Base-by-base conservation (phyloP, 2,113 vertebrate species). In the Pluvialis apricaria region DNA sequence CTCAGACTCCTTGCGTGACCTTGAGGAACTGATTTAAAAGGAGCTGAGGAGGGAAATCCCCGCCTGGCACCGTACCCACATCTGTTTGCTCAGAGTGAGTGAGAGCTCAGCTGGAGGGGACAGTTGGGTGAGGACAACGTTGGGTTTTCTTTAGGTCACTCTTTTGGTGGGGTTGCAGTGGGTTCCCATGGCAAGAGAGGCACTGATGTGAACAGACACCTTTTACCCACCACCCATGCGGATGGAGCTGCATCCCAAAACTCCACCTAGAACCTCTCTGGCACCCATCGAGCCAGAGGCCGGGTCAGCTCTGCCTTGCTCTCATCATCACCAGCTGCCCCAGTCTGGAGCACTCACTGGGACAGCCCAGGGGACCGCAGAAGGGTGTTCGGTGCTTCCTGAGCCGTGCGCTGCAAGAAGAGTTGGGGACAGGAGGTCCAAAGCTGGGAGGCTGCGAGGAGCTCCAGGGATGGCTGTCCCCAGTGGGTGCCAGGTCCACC, bases 301-400 rank as follows among this genome's bases (percentile, higher is more conserved):
- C 25, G 4, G 24, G 15, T n/a, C 54, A 78, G n/a, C 31, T 38
- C n/a, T 60, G 44, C n/a, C 76, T 44, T 49, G 49, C 49, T 86
- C 44, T 70, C 26, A 47, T 14, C 21, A 11, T 11, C 75, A 38
- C 22, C 75, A 68, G 52, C 26, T 72, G 26, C n/a, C 31, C 52
- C 54, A 73, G 76, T 9, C 31, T 2, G 4, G 12, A 68, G 15
- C 13, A 21, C 0, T 5, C 28, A 40, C 61, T 54, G 51, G 81
- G 31, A 47, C 40, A 69, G 19, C 6, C n/a, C n/a, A 64, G 26
- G 14, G 7, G 14, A 17, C 24, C 0, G 0, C 0, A 5, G 52
- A 36, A 47, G n/a, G 17, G 29, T 45, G 13, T 16, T 72, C 5
- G 13, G 32, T 1, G 3, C 21, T 72, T 18, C 78, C 62, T 45